Percentiles rank a stretch among this genome's conserved stretches.
These are phyloP conservation scores for Apogon hyalosoma DNA, from an alignment of 2,797 vertebrate genomes.

Conservation along the genomic window DNA sequence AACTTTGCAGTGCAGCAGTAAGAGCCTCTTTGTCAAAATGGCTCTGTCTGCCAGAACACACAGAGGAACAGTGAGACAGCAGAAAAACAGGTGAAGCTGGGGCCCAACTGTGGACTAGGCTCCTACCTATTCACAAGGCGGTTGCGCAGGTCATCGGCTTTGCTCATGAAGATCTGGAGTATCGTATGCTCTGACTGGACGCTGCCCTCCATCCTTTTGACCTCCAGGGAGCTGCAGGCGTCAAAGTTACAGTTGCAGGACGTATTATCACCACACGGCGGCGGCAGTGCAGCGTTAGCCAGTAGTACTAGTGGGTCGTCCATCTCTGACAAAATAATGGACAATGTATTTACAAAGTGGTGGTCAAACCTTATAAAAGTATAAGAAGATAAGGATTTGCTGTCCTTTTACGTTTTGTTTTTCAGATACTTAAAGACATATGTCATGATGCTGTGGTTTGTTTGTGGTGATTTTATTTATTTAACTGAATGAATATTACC, in stretches of 20 bases:
- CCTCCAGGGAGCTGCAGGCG: constrained; percentile 3
- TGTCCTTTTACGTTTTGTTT: rapidly evolving
- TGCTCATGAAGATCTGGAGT: constrained; percentile 80
- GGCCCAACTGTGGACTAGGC: neutral
- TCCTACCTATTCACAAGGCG: constrained; percentile 64
- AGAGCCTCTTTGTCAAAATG: constrained; percentile 68
- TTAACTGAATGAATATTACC: neutral
- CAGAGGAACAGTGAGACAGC: neutral
- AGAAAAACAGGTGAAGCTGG: neutral
- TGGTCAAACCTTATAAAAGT: neutral
- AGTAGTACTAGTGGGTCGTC: neutral
- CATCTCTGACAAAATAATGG: neutral
- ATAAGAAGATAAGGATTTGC: neutral
- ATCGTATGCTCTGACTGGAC: constrained; percentile 76
- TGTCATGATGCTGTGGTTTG: too few relatives aligned
- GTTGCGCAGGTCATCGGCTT: constrained; percentile 80
- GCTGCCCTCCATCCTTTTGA: constrained; percentile 57
- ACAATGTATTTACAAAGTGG: neutral
- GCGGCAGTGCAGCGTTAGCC: constrained; percentile 47
- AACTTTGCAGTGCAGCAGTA: constrained; percentile 69
- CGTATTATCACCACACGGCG: constrained; percentile 32
- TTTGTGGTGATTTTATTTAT: neutral
- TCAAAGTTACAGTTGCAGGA: constrained; percentile 27
- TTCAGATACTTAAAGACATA: neutral
- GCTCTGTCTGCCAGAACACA: constrained; percentile 68